These are phyloP conservation scores for Forbesichthys papilliferus DNA, from an alignment of 2,113 vertebrate species.

Conservation along the genomic window DNA sequence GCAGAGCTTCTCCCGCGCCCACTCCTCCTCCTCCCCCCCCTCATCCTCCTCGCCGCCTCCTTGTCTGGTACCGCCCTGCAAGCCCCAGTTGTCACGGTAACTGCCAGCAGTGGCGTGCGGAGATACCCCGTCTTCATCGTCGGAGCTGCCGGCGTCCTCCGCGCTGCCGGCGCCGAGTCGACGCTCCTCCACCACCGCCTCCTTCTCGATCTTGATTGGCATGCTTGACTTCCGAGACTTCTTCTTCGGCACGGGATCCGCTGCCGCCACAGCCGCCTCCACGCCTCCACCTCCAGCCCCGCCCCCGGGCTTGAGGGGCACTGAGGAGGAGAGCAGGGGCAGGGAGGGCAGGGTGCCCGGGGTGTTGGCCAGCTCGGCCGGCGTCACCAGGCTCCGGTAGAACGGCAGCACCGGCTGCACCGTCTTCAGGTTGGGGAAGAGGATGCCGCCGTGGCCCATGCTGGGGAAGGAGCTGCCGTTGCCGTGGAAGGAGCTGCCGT, in stretches of 20 bases:
- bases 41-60: slow-evolving; percentile 51
- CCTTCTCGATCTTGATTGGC: slow-evolving; percentile 98
- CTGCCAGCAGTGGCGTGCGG: slow-evolving; percentile 52
- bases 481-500: slow-evolving; percentile 83
- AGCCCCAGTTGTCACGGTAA: no score
- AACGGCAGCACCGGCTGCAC: slow-evolving; percentile 96
- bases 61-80: slow-evolving; percentile 30
- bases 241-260: slow-evolving; percentile 89
- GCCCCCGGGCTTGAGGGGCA: slow-evolving; percentile 78
- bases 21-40: slow-evolving; percentile 32
- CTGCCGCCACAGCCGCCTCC: slow-evolving; percentile 60
- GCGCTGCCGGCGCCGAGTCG: slow-evolving; percentile 49
- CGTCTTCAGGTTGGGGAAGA: slow-evolving; percentile 94
- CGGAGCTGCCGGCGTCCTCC: slow-evolving; percentile 78
- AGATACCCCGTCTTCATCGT: slow-evolving; percentile 82
- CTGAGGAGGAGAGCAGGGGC: slow-evolving; percentile 87
- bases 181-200: slow-evolving; percentile 69
- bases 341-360: slow-evolving; percentile 90
- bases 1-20: not conserved
- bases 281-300: slow-evolving; percentile 7
- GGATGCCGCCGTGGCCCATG: slow-evolving; percentile 85
- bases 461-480: slow-evolving; percentile 62
- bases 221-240: slow-evolving; percentile 98
- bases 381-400: slow-evolving; percentile 91
- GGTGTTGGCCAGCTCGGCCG: slow-evolving; percentile 92